phyloP scores from a whole-genome alignment of 2,797 vertebrate genomes.

The Chrysocyon brachyurus region DNA sequence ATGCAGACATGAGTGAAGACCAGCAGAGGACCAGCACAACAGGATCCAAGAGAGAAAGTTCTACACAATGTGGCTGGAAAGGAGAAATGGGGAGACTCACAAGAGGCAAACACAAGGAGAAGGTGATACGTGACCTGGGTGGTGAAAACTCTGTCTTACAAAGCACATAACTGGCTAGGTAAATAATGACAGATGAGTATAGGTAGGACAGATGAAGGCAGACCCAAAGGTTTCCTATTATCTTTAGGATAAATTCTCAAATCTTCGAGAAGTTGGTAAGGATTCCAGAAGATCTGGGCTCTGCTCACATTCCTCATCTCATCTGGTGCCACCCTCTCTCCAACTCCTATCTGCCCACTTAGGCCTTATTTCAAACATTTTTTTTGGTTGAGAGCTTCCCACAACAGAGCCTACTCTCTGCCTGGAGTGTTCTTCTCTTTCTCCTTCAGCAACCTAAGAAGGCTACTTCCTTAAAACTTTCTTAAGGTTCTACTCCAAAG shows the following conservation, averaged over 20 bases:
- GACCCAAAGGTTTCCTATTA: accelerated
- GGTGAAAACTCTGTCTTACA: not conserved
- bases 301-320: not conserved
- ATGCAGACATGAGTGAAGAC: too few species aligned
- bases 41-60: not conserved
- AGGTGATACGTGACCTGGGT: accelerated
- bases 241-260: not conserved
- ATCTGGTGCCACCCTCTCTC: not conserved
- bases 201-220: not conserved
- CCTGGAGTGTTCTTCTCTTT: not conserved
- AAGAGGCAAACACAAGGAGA: not conserved
- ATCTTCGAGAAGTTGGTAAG: not conserved
- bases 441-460: not conserved
- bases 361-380: not conserved
- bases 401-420: not conserved
- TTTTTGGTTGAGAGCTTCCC: not conserved
- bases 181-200: not conserved
- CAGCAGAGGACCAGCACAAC: not conserved
- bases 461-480: not conserved
- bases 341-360: not conserved
- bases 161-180: accelerated
- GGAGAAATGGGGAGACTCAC: too few species aligned
- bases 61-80: accelerated
- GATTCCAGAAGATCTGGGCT: not conserved
- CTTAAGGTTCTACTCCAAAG: not conserved